These are phyloP conservation scores for Belonocnema kinseyi DNA, from an alignment of 1,140 invertebrate species.

Conservation along the genomic window DNA sequence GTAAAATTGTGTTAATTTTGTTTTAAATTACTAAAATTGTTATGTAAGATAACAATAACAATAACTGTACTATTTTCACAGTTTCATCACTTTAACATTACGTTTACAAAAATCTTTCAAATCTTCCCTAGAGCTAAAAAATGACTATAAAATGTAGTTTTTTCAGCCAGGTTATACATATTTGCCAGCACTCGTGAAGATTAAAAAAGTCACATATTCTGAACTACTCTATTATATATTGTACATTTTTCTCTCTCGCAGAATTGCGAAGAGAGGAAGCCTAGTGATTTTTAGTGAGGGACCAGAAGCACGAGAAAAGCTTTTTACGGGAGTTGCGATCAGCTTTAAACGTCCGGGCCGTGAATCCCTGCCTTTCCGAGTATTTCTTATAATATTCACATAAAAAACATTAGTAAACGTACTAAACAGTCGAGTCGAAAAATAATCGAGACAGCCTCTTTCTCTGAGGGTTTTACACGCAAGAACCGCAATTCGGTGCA, in stretches of 20 bases:
- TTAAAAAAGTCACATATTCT: too few species aligned
- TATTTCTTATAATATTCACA: conserved; percentile 66
- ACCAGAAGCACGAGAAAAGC: conserved; percentile 22
- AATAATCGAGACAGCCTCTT: conserved; percentile 68
- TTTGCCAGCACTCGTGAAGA: too few species aligned
- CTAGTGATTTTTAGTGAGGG: conserved; percentile 1
- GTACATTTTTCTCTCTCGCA: background rate
- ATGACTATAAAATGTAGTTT: conserved; percentile 3
- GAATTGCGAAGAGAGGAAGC: background rate
- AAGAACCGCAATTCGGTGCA: conserved; percentile 44
- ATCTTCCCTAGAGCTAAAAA: background rate
- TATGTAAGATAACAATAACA: too few species aligned
- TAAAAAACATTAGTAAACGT: conserved; percentile 68
- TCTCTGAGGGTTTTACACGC: conserved; percentile 57
- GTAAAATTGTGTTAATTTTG: too few species aligned
- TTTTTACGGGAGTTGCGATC: conserved; percentile 1
- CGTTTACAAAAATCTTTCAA: too few species aligned
- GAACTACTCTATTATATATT: background rate
- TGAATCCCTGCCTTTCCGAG: conserved; percentile 36
- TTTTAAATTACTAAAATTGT: too few species aligned
- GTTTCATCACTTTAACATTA: too few species aligned
- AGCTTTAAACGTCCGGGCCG: conserved; percentile 17
- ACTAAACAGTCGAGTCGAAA: conserved; percentile 72
- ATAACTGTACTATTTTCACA: too few species aligned
- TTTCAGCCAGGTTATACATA: background rate